Percentiles rank a stretch among this genome's conserved stretches.
These are phyloP conservation scores for Oscheius onirici DNA, from an alignment of 2,888 invertebrate genomes.

Conservation along the genomic window DNA sequence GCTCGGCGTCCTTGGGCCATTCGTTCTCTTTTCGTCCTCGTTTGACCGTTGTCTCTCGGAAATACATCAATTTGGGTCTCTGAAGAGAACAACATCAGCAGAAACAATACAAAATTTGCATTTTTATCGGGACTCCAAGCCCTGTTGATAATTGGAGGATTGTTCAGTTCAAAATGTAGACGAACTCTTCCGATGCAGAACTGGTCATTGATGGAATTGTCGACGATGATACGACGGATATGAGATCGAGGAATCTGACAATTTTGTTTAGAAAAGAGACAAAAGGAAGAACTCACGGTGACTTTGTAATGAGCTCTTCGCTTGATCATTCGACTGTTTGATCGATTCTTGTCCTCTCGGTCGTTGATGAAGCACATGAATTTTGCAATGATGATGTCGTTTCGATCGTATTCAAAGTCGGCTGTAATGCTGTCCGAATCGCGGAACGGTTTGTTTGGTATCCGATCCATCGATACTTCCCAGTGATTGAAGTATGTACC, in stretches of 20 bases:
- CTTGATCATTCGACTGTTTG: neutral
- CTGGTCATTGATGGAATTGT: conserved; percentile 39
- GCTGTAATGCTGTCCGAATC: conserved; percentile 10
- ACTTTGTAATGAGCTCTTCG: neutral
- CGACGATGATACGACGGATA: conserved; percentile 52
- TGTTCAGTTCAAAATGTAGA: conserved; percentile 47
- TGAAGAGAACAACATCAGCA: no score
- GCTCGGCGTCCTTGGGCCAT: conserved; percentile 39
- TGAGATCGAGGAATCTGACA: conserved; percentile 40
- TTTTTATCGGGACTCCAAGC: neutral
- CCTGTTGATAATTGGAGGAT: conserved; percentile 41
- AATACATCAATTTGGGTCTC: neutral
- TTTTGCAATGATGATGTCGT: conserved; percentile 43
- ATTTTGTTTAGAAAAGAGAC: no score
- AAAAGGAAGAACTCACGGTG: conserved; percentile 17
- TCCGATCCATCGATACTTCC: conserved; percentile 34
- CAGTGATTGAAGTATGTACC: conserved; percentile 50
- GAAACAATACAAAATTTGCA: neutral
- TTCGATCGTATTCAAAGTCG: conserved; percentile 49
- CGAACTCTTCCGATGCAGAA: conserved; percentile 34
- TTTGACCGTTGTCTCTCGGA: conserved; percentile 36
- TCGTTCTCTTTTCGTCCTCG: conserved; percentile 34
- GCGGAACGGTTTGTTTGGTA: no score
- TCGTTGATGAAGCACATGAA: conserved; percentile 6
- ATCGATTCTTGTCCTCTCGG: neutral